Percentiles rank a stretch among this genome's conserved stretches.
These are phyloP conservation scores for Corydoras sp. DNA, from an alignment of 2,113 vertebrate genomes.

Conservation along the genomic window DNA sequence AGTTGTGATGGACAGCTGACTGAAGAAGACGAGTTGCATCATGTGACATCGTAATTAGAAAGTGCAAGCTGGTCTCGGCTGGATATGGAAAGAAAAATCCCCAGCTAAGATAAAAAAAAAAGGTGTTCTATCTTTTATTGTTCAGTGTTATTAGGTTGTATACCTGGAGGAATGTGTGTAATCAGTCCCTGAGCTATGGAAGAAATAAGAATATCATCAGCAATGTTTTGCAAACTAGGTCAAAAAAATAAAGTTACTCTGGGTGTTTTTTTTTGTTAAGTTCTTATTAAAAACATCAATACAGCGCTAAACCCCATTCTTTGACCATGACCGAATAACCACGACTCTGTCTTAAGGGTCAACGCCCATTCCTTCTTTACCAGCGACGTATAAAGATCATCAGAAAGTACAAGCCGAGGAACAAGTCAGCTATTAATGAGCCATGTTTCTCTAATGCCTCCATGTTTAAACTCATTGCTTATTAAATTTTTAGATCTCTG, in stretches of 20 bases:
- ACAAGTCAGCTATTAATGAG: conserved; percentile 32
- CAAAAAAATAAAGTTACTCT: no score
- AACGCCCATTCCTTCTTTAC: conserved; percentile 22
- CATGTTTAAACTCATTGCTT: conserved; percentile 19
- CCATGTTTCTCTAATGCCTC: conserved; percentile 25
- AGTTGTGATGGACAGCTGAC: conserved; percentile 28
- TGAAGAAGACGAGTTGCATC: conserved; percentile 16
- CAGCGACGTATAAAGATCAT: conserved; percentile 32
- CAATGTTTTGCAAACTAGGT: no score
- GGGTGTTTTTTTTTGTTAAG: no score
- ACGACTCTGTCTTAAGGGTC: not conserved
- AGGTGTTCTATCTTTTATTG: no score
- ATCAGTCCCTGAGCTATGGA: not conserved
- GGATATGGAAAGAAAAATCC: no score
- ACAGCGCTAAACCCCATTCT: not conserved
- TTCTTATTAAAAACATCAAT: conserved; percentile 13
- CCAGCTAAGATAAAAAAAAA: no score
- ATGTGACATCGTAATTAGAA: not conserved
- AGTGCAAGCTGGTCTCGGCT: no score
- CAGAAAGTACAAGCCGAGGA: conserved; percentile 17
- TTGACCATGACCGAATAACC: not conserved
- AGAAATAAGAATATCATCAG: no score
- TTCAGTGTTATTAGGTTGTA: no score
- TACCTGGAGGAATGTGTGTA: not conserved
- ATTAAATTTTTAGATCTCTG: conserved; percentile 17